phyloP scores from a whole-genome alignment of 2,113 vertebrate species.

The Nothobranchius kuhntae region DNA sequence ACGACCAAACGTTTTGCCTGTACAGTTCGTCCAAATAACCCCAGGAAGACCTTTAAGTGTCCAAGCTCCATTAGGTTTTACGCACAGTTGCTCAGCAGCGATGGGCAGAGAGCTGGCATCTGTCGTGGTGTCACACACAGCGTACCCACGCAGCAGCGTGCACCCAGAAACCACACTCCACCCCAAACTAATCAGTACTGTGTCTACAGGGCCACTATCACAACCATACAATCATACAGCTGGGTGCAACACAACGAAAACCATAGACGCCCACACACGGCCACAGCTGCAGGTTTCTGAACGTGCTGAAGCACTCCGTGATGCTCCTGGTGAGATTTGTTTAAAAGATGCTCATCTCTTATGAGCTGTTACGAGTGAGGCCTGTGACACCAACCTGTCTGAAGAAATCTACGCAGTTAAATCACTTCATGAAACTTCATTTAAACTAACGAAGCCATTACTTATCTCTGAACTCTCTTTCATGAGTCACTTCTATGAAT shows the following conservation, averaged over 20 bases:
- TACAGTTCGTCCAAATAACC: conserved; percentile 30
- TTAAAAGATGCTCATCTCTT: conserved; percentile 2
- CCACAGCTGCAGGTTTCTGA: conserved; percentile 4
- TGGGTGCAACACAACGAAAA: conserved; percentile 51
- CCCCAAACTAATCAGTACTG: conserved; percentile 68
- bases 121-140: conserved; percentile 29
- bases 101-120: conserved; percentile 28
- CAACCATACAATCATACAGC: conserved; percentile 69
- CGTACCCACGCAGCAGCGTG: conserved; percentile 34
- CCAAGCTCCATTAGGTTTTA: conserved; percentile 52
- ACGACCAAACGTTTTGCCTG: conserved; percentile 14
- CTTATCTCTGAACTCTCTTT: conserved; percentile 21
- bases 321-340: conserved; percentile 22
- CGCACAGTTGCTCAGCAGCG: conserved; percentile 36
- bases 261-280: conserved; percentile 32
- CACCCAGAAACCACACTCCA: conserved; percentile 49
- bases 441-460: conserved; percentile 17
- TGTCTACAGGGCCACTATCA: conserved; percentile 64
- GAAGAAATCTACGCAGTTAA: conserved; percentile 8
- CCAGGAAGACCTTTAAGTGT: conserved; percentile 31
- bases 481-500: conserved; percentile 29
- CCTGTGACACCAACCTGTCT: conserved; percentile 10
- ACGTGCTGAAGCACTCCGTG: conserved; percentile 18
- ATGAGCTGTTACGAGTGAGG: not conserved
- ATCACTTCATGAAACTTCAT: conserved; percentile 8